phyloP scores from a whole-genome alignment of 2,888 invertebrate species.

The Diadromus collaris region DNA sequence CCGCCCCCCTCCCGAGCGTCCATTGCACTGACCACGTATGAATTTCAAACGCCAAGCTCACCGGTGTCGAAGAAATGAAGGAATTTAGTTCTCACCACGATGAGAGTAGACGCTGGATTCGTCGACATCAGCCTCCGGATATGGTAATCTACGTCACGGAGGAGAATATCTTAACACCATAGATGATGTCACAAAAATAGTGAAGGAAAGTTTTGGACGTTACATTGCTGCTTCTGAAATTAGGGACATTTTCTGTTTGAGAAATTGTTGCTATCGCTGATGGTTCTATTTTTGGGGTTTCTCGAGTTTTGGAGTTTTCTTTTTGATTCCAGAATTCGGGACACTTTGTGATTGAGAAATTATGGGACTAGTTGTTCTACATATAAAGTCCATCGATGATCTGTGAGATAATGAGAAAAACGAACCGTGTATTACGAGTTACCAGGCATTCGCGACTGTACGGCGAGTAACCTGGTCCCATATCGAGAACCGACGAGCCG shows the following conservation, averaged over 20 bases:
- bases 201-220: neutral
- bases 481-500: slow-evolving; percentile 20
- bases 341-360: neutral
- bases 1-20: neutral
- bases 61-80: neutral
- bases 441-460: slow-evolving; percentile 12
- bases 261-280: neutral
- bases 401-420: slow-evolving; percentile 25
- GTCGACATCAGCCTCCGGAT: neutral
- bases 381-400: slow-evolving; percentile 7
- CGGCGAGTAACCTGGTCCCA: slow-evolving; percentile 8
- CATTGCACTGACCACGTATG: slow-evolving; percentile 2
- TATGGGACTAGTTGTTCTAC: neutral
- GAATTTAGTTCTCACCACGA: neutral
- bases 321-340: neutral
- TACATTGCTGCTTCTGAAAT: neutral
- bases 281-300: too few relatives aligned
- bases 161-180: neutral
- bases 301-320: neutral
- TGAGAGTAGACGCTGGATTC: neutral
- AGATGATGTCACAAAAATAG: neutral
- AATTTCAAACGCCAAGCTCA: slow-evolving; percentile 2
- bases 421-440: slow-evolving; percentile 8
- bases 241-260: neutral
- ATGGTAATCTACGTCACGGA: neutral